phyloP scores from a whole-genome alignment of 2,888 invertebrate species.

The Sarcophaga carnaria region DNA sequence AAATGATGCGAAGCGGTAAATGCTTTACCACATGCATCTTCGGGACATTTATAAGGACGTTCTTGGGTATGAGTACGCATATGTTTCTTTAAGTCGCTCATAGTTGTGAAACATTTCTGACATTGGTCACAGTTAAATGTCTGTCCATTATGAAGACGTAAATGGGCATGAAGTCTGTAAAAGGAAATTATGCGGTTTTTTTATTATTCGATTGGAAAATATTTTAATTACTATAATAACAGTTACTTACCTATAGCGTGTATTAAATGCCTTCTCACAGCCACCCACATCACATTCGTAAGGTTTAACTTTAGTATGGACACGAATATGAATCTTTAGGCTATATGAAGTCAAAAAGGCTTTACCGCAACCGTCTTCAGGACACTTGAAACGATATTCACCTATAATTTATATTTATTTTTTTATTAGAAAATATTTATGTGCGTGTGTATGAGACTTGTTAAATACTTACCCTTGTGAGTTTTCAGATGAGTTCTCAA shows the following conservation, averaged over 20 bases:
- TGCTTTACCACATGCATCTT: constrained; percentile 93
- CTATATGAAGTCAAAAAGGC: constrained; percentile 97
- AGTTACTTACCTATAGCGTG: constrained; percentile 88
- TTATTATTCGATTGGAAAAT: not conserved
- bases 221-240: not conserved
- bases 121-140: constrained; percentile 97
- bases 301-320: constrained; percentile 96
- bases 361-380: constrained; percentile 93
- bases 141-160: constrained; percentile 95
- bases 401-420: constrained; percentile 84
- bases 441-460: not conserved
- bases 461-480: constrained; percentile 89
- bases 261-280: constrained; percentile 97
- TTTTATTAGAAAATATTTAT: not conserved
- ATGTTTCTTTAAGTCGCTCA: constrained; percentile 97
- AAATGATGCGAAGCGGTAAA: constrained; percentile 97
- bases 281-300: constrained; percentile 92
- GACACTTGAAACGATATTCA: constrained; percentile 96
- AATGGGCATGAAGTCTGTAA: constrained; percentile 90
- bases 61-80: constrained; percentile 95
- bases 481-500: constrained; percentile 97
- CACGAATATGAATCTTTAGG: constrained; percentile 95
- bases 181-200: not conserved
- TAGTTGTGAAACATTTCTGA: constrained; percentile 94
- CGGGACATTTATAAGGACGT: constrained; percentile 92